These are phyloP conservation scores for Chitala chitala DNA, from an alignment of 2,113 vertebrate species.

Conservation along the genomic window DNA sequence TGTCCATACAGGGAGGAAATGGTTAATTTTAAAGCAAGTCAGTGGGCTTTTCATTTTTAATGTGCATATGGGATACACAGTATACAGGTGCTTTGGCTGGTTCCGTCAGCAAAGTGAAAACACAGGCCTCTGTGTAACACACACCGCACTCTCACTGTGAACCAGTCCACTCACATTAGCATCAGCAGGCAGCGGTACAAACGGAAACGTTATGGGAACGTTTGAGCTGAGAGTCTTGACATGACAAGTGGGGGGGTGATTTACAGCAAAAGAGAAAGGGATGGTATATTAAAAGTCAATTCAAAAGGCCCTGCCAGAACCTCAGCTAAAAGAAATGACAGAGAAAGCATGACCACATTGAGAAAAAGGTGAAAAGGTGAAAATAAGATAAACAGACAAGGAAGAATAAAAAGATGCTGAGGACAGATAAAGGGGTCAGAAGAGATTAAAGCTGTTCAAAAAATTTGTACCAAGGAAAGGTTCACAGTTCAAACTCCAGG, in stretches of 20 bases:
- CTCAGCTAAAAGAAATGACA: conserved; percentile 34
- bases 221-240: too few relatives aligned
- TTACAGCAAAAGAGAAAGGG: background rate
- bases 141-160: background rate
- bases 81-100: background rate
- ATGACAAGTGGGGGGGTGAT: too few relatives aligned
- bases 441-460: background rate
- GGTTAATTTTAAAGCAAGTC: background rate
- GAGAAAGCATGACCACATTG: conserved; percentile 50
- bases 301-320: too few relatives aligned
- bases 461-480: background rate
- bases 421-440: background rate
- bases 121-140: background rate
- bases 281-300: too few relatives aligned
- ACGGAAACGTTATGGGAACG: too few relatives aligned
- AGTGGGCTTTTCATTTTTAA: conserved; percentile 7
- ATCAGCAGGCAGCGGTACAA: too few relatives aligned
- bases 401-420: conserved; percentile 24
- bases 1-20: conserved; percentile 8
- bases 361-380: conserved; percentile 55
- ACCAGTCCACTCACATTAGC: background rate
- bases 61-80: background rate
- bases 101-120: background rate
- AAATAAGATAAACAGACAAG: conserved; percentile 40
- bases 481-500: background rate